Conservation (phyloP, 2,113 vertebrate genomes). For the Otis tarda region DNA sequence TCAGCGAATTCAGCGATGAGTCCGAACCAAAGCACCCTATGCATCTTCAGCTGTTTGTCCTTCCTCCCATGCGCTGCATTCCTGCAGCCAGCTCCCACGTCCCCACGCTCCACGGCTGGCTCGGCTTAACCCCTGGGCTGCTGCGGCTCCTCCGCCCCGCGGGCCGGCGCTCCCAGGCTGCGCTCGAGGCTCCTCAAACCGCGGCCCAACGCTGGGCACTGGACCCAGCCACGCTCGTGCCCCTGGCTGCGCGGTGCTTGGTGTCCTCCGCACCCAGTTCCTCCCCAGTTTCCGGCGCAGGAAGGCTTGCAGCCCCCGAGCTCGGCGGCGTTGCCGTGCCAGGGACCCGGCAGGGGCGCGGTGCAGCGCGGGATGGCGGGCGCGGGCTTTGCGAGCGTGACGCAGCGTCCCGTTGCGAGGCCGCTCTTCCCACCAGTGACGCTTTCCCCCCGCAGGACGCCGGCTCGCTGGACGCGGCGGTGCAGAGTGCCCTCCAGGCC, state of each 20-base stretch:
- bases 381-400: accelerated
- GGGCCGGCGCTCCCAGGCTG: not conserved
- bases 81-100: not conserved
- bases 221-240: accelerated
- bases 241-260: accelerated
- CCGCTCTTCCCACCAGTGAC: accelerated
- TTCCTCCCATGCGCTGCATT: conserved; percentile 33
- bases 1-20: not conserved
- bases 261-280: not conserved
- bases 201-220: accelerated
- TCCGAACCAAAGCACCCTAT: not conserved
- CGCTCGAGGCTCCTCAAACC: not conserved
- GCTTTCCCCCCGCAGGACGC: conserved; percentile 75
- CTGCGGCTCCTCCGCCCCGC: not conserved
- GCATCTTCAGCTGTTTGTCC: conserved; percentile 30
- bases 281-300: not conserved
- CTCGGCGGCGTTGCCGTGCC: accelerated
- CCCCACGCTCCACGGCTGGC: not conserved
- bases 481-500: conserved; percentile 86
- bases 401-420: accelerated
- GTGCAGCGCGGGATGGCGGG: not conserved
- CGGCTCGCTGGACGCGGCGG: conserved; percentile 85
- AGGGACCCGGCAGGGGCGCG: accelerated
- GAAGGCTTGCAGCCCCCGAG: not conserved
- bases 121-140: not conserved